Base-by-base conservation (phyloP, 2,113 vertebrate genomes). In the Coptodon bakossiorum region DNA sequence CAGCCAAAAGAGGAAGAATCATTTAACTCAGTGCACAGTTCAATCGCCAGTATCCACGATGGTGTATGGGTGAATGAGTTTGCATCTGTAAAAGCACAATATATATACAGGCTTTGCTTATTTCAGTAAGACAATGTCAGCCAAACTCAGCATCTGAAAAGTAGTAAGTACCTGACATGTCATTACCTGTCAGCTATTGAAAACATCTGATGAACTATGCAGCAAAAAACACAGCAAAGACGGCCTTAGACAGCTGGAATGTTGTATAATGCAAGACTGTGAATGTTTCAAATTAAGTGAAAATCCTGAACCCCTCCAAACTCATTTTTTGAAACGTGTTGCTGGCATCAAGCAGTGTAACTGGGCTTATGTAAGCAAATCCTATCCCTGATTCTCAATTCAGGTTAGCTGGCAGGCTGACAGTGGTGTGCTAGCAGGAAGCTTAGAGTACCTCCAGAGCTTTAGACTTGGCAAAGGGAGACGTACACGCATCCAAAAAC, bases 401-500 rank as follows among this genome's bases (percentile, higher is more conserved):
- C 24, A 53, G 88, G 84, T 85, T 87, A 86, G 9, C 50, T 84
- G 84, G 56, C 84, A 84, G 45, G 48, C 1, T 80, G 87, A 45
- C 73, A 81, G 31, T n/a, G 27, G 22, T 87, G 57, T 88, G 82
- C 56, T 1, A 82, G 13, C 16, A 59, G 34, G n/a, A 31, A 90
- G 34, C 43, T 88, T 73, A 56, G 68, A 78, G 53, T 94, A 99
- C 99, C 98, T 99, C 98, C 78, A 98, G 96, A 7, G 98, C 96
- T 85, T 95, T 97, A 10, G 98, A 97, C 94, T 97, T 98, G 91
- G 97, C 98, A 90, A 99, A 97, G 19, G 98, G 98, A 94, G 98
- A 98, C 4, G 96, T 96, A 86, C 98, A 99, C 12, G 98, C 98
- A 88, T 97, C 96, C 93, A 99, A 95, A 92, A 99, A 98, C 85